Conservation (phyloP, 2,888 invertebrate genomes). For the Nematopogon swammerdamellus region DNA sequence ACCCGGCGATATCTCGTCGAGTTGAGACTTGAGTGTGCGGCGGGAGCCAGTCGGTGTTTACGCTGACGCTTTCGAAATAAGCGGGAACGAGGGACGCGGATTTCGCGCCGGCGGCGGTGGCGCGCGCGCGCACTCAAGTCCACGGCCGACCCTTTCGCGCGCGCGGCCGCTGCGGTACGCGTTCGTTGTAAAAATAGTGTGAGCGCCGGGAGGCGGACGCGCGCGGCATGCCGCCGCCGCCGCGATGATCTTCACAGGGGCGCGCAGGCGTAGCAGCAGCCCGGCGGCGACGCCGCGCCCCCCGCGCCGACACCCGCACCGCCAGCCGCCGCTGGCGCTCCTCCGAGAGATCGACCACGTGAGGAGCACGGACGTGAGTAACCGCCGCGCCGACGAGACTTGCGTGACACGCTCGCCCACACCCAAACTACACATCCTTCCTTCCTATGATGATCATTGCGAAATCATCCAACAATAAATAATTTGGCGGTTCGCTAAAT, state of each 20-base stretch:
- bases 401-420: too few species aligned
- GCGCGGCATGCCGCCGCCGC: conserved; percentile 10
- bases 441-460: too few species aligned
- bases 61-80: too few species aligned
- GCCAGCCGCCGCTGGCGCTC: conserved; percentile 22
- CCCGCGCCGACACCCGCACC: conserved; percentile 20
- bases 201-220: conserved; percentile 8
- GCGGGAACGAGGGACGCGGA: conserved; percentile 7
- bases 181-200: neutral
- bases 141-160: neutral
- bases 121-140: conserved; percentile 10
- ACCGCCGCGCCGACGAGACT: too few species aligned
- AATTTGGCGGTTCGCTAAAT: too few species aligned
- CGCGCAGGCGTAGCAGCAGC: conserved; percentile 47
- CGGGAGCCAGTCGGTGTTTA: too few species aligned
- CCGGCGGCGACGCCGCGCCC: conserved; percentile 29
- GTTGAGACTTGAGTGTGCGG: conserved; percentile 18
- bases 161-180: neutral
- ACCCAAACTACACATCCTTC: too few species aligned
- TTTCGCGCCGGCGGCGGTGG: conserved; percentile 12
- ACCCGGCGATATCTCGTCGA: conserved; percentile 13
- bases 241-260: conserved; percentile 55
- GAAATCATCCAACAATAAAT: too few species aligned
- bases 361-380: conserved; percentile 16
- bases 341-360: conserved; percentile 31